These are phyloP conservation scores for Phataginus tetradactyla DNA, from an alignment of 2,797 vertebrate species.

Conservation along the genomic window DNA sequence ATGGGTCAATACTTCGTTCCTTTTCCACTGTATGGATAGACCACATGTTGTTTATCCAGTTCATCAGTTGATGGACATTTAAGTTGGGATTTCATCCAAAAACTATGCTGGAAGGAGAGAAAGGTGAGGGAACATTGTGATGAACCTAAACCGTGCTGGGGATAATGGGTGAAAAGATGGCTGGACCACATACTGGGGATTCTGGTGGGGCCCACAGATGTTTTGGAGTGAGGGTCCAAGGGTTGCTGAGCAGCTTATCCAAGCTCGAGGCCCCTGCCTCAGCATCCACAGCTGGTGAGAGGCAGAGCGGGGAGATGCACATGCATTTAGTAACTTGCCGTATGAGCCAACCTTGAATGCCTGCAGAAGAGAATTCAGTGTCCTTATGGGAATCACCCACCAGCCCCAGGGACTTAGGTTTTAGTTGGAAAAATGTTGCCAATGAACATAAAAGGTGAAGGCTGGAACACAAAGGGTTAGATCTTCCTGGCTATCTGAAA, in stretches of 20 bases:
- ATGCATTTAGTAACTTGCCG: not conserved
- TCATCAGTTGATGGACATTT: not conserved
- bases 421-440: not conserved
- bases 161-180: not conserved
- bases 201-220: not conserved
- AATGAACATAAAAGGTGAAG: not conserved
- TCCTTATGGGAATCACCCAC: too few relatives aligned
- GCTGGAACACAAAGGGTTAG: not conserved
- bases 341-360: not conserved
- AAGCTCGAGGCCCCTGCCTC: not conserved
- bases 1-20: not conserved
- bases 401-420: not conserved
- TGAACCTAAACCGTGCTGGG: not conserved
- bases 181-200: not conserved
- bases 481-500: not conserved
- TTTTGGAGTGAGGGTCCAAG: not conserved
- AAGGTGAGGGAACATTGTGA: not conserved
- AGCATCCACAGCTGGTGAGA: too few relatives aligned
- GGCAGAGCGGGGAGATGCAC: not conserved
- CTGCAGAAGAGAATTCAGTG: not conserved
- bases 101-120: not conserved
- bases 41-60: not conserved
- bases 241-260: not conserved
- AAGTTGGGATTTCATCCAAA: not conserved
- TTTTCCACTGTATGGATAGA: not conserved